Base-by-base conservation (phyloP, 2,113 vertebrate species). In the Ceyx melanurus region DNA sequence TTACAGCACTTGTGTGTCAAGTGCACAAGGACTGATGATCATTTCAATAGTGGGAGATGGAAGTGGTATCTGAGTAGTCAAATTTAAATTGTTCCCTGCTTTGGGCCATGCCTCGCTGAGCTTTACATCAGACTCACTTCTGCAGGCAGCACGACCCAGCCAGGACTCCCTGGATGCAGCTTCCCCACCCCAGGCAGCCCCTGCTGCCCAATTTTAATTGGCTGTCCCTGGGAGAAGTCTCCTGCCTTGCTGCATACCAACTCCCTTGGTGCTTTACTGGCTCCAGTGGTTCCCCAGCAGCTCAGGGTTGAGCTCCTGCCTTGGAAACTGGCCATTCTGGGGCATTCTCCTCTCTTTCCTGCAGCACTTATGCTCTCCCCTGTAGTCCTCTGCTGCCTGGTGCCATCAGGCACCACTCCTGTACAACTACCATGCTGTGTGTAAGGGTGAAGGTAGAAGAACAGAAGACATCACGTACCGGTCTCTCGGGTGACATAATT, bases 401-500 rank as follows among this genome's bases (percentile, higher is more conserved):
- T 42, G 13, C 68, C 37, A 8, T 5, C 10, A 40, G 56, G 20
- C 40, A 46, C n/a, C 37, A 5, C 23, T 65, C 37, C 71, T 31
- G 10, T 4, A 0, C 9, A 43, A 3, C 40, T 18, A 10, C n/a
- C 37, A 6, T 0, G 17, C 57, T 40, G 64, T 31, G 26, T 5
- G 10, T 4, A 4, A 4, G 61, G 68, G 2, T 14, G 40, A 54
- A 35, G 42, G 65, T 12, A 43, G 26, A 40, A 37, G 25, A 51
- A 10, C 48, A 82, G 76, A 66, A 45, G 57, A 8, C 5, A 1
- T 26, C n/a, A 97, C 97, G 22, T 92, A 97, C 97, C 54, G 88
- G 96, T 60, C 89, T 97, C 76, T 97, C 82, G 0, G 94, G 81
- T 23, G 97, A 95, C 92, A 97, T 91, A 19, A 97, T 94, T 15